Conservation (phyloP, 2,888 invertebrate species). For the Merodon equestris region DNA sequence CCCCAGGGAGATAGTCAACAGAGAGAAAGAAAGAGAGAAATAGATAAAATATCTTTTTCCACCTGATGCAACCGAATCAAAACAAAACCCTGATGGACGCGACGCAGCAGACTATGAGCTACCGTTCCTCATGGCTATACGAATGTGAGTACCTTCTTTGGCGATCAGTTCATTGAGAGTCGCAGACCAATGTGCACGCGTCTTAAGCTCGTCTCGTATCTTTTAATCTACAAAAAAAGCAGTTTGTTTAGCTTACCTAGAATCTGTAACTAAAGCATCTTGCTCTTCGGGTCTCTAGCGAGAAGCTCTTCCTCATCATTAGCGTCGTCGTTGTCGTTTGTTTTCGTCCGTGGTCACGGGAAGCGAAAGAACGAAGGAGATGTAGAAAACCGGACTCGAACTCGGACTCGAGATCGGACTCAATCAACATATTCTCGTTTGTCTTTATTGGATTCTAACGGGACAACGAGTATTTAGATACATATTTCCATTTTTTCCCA, state of each 20-base stretch:
- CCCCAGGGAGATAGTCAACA: background rate
- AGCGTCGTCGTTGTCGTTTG: conserved; percentile 3
- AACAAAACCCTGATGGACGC: conserved; percentile 54
- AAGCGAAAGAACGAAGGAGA: conserved; percentile 21
- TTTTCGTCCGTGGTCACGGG: too few relatives aligned
- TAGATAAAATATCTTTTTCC: conserved; percentile 40
- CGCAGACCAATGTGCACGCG: conserved; percentile 32
- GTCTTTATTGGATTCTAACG: conserved; percentile 78
- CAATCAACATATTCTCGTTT: conserved; percentile 70
- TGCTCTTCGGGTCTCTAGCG: conserved; percentile 26
- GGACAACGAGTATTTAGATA: conserved; percentile 76
- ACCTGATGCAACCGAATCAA: conserved; percentile 55
- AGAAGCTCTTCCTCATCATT: conserved; percentile 51
- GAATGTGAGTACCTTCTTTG: conserved; percentile 20
- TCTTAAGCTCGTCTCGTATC: background rate
- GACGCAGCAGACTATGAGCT: background rate
- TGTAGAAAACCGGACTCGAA: conserved; percentile 47
- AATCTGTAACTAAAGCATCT: conserved; percentile 39
- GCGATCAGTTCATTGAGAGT: conserved; percentile 49
- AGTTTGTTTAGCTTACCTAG: background rate
- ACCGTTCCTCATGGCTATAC: too few relatives aligned
- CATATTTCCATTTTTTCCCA: conserved; percentile 18
- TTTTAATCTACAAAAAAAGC: too few relatives aligned
- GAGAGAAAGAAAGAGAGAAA: conserved; percentile 9
- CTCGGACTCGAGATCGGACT: conserved; percentile 8